Base-by-base conservation (phyloP, 2,797 vertebrate species). In the Sorex maritimensis region DNA sequence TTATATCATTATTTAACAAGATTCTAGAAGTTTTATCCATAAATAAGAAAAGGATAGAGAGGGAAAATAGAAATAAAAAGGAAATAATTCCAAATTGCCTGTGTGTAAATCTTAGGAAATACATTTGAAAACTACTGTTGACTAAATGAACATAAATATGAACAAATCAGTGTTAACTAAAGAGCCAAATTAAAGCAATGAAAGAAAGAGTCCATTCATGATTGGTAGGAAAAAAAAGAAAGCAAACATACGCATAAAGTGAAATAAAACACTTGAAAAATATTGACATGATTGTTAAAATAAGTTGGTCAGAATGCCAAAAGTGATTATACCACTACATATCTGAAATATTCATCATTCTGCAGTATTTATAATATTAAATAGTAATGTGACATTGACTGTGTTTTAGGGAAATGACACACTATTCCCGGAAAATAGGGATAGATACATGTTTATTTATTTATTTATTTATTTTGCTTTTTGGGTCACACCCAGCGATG, bases 221-320 rank as follows among this genome's bases (percentile, higher is more conserved):
- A 79, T 6, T 46, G 30, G 30, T 17, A 38, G 65, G 44, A 92
- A 46, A 1, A 17, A 78, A 13, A 73, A 34, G 44, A 49, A 72
- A 23, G 4, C 17, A 82, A 58, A 44, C 41, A 85, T 49, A 79
- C 30, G 34, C 44, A 71, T 30, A 30, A n/a, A n/a, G 34, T 21
- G 52, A 44, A 52, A 78, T 19, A 30, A 78, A 34, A 3, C 2
- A 19, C 38, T 49, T 38, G 24, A 74, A 8, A 73, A 0, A n/a
- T 46, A 5, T 44, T 75, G n/a, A 81, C 21, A 28, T 28, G 11
- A 61, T 61, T 61, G 84, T 84, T n/a, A 95, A 93, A 94, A 92
- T 55, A 28, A 26, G 82, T 12, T 82, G 58, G 58, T 61, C 58
- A 19, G 15, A 61, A 21, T 61, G 58, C 58, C 58, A 19, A 61